Evolutionary conservation across 2,113 vertebrate species (phyloP).

Genomic region (Tenrec ecaudatus): DNA sequence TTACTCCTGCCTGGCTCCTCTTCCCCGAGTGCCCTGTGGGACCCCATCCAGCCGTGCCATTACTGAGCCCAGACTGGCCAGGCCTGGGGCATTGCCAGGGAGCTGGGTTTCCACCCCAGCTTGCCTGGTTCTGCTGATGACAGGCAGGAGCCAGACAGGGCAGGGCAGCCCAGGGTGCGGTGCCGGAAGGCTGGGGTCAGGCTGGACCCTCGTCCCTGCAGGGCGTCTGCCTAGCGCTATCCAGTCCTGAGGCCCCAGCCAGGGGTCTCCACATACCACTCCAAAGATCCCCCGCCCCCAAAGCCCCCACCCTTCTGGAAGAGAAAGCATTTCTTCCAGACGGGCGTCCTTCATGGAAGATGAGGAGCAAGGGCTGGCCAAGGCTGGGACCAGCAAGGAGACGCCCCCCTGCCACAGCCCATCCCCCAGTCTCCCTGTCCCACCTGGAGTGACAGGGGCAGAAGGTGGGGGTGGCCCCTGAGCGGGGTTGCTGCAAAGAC

Average conservation of each 20-base stretch:
- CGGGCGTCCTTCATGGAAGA: not conserved
- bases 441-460: not conserved
- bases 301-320: no score
- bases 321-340: not conserved
- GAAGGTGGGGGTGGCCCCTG: not conserved
- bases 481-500: no score
- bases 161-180: not conserved
- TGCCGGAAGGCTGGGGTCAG: not conserved
- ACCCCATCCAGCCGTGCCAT: not conserved
- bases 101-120: not conserved
- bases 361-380: not conserved
- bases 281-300: rapidly evolving
- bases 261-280: rapidly evolving
- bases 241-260: no score
- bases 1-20: no score
- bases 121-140: not conserved
- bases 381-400: not conserved
- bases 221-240: not conserved
- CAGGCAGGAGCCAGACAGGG: not conserved
- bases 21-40: not conserved
- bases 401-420: not conserved
- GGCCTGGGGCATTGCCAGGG: rapidly evolving
- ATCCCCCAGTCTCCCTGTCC: not conserved
- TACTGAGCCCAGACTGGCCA: not conserved
- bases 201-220: not conserved